Base-by-base conservation (phyloP, 2,888 invertebrate species). In the Stenotaenia linearis region DNA sequence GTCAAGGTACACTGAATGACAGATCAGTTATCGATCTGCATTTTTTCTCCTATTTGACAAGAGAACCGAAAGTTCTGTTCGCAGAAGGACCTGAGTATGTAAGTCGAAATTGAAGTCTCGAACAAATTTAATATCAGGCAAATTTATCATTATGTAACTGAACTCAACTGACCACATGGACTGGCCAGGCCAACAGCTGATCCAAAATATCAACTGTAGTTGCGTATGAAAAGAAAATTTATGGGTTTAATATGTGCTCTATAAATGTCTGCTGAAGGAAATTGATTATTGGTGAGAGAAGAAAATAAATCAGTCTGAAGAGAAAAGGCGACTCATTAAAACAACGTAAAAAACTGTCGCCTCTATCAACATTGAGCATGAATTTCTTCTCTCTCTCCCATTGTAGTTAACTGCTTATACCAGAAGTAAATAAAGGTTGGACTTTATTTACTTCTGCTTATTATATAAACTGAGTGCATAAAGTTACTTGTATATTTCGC, bases 201-300 rank as follows among this genome's bases (percentile, higher is more conserved):
- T 69, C 69, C 10, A 69, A 69, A 69, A 69, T 69, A 69, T 69
- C 69, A 69, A 69, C 69, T 69, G 69, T 23, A 56, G 21, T 56
- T 21, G 4, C 6, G 7, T 23, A 10, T 69, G 69, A n/a, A 69
- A 25, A 69, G 69, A n/a, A 69, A 69, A 69, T 69, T 69, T 69
- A 69, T 69, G 69, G 28, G 25, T 69, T 69, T 69, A 69, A 69
- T 69, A 69, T 69, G 69, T 69, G 69, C 69, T 2, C 69, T 69
- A 69, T 69, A 69, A 69, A 69, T 69, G 69, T 69, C 69, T 69
- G 69, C 69, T 69, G 69, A 69, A 69, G 28, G 69, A 69, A 69
- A 69, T 69, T 69, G 69, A 69, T 69, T 69, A 69, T 69, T 69
- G 69, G 69, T 69, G 69, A 25, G 28, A n/a, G 69, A 56, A 18